These are phyloP conservation scores for Strigamia transsilvanica DNA, from an alignment of 2,888 invertebrate genomes.

Conservation along the genomic window DNA sequence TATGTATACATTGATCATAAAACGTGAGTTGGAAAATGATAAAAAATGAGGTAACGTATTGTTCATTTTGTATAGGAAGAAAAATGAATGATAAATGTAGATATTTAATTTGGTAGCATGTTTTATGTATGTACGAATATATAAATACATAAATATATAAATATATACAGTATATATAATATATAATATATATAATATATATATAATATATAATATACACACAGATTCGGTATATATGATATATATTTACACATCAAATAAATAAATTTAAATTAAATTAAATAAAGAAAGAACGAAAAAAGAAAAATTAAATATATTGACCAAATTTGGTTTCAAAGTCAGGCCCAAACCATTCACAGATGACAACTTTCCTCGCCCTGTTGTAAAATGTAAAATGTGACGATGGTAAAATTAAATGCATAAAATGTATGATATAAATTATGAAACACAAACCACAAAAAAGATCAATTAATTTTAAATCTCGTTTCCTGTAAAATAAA, in stretches of 20 bases:
- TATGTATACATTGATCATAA: constrained; percentile 3
- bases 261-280: not conserved
- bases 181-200: too few relatives aligned
- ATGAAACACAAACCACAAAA: too few relatives aligned
- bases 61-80: not conserved
- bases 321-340: not conserved
- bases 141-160: too few relatives aligned
- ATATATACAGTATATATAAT: too few relatives aligned
- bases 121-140: not conserved
- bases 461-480: too few relatives aligned
- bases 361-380: not conserved
- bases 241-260: too few relatives aligned
- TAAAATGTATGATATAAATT: not conserved
- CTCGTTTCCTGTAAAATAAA: not conserved
- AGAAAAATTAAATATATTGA: not conserved
- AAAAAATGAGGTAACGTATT: not conserved
- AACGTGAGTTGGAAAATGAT: not conserved
- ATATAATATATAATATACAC: too few relatives aligned
- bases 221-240: too few relatives aligned
- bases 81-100: not conserved
- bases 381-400: not conserved
- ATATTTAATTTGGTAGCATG: not conserved
- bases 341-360: not conserved
- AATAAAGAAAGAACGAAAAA: not conserved
- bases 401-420: not conserved